Base-by-base conservation (phyloP, 2,113 vertebrate species). In the Sebastes schlegelii region DNA sequence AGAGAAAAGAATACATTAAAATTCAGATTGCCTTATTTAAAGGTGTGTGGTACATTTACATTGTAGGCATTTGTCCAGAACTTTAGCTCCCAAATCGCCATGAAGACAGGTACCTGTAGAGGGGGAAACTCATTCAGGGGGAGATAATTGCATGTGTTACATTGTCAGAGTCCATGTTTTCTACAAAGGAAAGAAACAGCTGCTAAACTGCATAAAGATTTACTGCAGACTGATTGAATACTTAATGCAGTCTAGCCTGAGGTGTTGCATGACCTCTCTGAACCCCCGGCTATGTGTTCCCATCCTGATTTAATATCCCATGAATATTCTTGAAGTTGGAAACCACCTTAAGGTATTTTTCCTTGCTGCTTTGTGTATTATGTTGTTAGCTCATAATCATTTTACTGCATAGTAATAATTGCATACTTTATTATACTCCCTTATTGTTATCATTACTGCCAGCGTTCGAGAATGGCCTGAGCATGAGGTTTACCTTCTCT, bases 141-240 rank as follows among this genome's bases (percentile, higher is more conserved):
- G 49, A 54, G 60, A 57, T 84, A 81, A 86, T 86, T 64, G 26
- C 63, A 70, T 52, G 60, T 17, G 52, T 54, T 54, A 17, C 69
- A 62, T 45, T 60, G 63, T n/a, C 1, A 48, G 34, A 46, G 21
- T 48, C 5, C 21, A 34, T 67, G 69, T 81, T 75, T 65, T 1
- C 49, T 61, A 63, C 74, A 79, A 58, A 77, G 75, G 51, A 82
- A 69, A 54, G 69, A 71, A 81, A 79, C 77, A 66, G 23, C 78
- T 7, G 60, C 73, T 64, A 68, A 80, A 73, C 7, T 21, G 49
- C 58, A 19, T 11, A 46, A 66, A 68, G 46, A 76, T 73, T 73
- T 66, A 21, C 57, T 46, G 70, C 73, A 66, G 58, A 49, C 51
- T 76, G 71, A 34, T 12, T 66, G 65, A 76, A 79, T 64, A 19